A percentile compares a stretch with the other conserved stretches of the same genome.
Conservation (phyloP, 2,113 vertebrate genomes). For the Potamarius usumacintae region DNA sequence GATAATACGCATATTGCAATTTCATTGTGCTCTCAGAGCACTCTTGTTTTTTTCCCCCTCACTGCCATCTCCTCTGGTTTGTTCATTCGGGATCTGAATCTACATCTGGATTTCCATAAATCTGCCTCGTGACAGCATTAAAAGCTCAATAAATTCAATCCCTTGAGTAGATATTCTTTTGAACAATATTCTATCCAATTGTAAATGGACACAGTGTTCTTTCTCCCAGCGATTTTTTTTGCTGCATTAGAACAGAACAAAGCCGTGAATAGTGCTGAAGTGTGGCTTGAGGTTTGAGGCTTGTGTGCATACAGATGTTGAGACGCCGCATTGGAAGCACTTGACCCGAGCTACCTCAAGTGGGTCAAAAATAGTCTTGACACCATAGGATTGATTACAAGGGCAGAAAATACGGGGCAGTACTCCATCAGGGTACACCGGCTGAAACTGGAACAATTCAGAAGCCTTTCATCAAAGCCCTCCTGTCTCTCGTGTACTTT, state of each 20-base stretch:
- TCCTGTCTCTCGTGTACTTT: not conserved
- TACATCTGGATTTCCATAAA: not conserved
- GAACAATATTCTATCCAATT: not conserved
- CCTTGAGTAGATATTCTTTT: not conserved
- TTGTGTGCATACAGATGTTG: not conserved
- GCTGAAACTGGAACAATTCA: conserved; percentile 10
- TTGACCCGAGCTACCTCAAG: conserved; percentile 5
- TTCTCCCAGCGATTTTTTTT: not conserved
- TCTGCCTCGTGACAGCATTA: not conserved
- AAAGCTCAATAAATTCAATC: not conserved
- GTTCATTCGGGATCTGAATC: not conserved
- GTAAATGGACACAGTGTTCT: not conserved
- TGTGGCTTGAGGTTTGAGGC: not conserved
- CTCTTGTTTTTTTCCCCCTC: not conserved
- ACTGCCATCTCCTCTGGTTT: not conserved
- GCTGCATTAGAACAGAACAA: not conserved
- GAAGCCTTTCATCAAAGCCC: not conserved
- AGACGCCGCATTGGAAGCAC: not conserved
- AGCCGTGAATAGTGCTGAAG: not conserved
- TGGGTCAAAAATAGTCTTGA: conserved; percentile 11
- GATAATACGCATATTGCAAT: too few species aligned
- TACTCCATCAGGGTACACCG: not conserved
- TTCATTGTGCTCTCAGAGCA: too few species aligned
- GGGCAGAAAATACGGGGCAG: conserved; percentile 20
- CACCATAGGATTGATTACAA: conserved; percentile 21